Evolutionary conservation across 2,888 invertebrate species (phyloP).

Genomic region (Agonopterix alstromeriana): DNA sequence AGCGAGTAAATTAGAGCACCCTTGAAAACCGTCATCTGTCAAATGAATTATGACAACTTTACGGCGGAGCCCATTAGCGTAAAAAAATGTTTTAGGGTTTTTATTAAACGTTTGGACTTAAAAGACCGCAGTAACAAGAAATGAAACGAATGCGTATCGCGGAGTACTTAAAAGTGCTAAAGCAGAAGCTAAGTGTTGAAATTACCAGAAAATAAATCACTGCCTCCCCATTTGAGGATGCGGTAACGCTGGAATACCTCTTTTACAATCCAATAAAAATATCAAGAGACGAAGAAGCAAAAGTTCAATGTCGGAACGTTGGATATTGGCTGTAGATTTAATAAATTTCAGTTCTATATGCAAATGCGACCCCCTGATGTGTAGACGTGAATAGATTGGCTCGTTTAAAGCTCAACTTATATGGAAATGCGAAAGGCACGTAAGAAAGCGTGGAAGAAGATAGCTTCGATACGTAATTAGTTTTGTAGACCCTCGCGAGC

Average conservation of each 20-base stretch:
- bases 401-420: constrained; percentile 77
- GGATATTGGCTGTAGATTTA: constrained; percentile 77
- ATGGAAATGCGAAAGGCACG: constrained; percentile 76
- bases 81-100: constrained; percentile 34
- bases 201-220: constrained; percentile 12
- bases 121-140: constrained; percentile 1
- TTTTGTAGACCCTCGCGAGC: constrained; percentile 61
- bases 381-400: constrained; percentile 77
- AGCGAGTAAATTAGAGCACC: constrained; percentile 37
- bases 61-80: constrained; percentile 37
- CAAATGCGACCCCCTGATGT: constrained; percentile 76
- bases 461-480: constrained; percentile 74
- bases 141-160: neutral
- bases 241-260: constrained; percentile 26
- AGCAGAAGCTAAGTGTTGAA: constrained; percentile 5
- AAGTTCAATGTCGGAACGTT: constrained; percentile 70
- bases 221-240: constrained; percentile 13
- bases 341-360: constrained; percentile 78
- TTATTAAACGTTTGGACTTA: constrained; percentile 17
- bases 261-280: constrained; percentile 58
- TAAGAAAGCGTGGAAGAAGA: constrained; percentile 74
- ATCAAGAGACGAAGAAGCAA: constrained; percentile 58
- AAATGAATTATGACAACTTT: constrained; percentile 50
- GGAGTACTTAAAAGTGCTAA: neutral
- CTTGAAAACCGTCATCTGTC: constrained; percentile 46